These are phyloP conservation scores for Drosophila pseudoananassae DNA, from an alignment of 1,140 invertebrate species.

Conservation along the genomic window DNA sequence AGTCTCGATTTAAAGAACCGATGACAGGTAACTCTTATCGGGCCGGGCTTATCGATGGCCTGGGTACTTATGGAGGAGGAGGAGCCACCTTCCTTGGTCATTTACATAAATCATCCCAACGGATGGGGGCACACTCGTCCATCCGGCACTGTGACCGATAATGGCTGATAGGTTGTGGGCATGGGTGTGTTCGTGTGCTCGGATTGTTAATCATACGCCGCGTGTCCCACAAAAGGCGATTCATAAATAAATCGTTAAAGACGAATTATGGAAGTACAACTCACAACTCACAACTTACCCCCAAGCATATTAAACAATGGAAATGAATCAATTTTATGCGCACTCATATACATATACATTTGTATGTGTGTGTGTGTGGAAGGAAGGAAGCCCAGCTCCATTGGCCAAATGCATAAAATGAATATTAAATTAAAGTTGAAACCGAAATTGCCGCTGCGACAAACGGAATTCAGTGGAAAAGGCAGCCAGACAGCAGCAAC, in stretches of 20 bases:
- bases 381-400: constrained; percentile 63
- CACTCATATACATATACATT: too few species aligned
- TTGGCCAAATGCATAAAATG: constrained; percentile 80
- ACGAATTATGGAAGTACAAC: constrained; percentile 69
- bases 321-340: constrained; percentile 81
- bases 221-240: constrained; percentile 47
- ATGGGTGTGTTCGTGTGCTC: constrained; percentile 46
- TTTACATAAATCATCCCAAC: constrained; percentile 40
- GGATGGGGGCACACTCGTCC: constrained; percentile 42
- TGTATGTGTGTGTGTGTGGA: constrained; percentile 38
- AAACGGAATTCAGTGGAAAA: constrained; percentile 73
- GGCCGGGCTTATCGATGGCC: constrained; percentile 12
- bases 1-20: constrained; percentile 4
- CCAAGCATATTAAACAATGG: constrained; percentile 80
- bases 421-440: constrained; percentile 83
- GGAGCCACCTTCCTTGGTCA: background rate
- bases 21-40: constrained; percentile 15
- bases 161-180: constrained; percentile 29
- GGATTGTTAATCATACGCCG: constrained; percentile 63
- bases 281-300: constrained; percentile 58
- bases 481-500: constrained; percentile 50
- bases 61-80: too few species aligned
- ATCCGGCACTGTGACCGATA: constrained; percentile 67
- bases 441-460: constrained; percentile 70
- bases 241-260: constrained; percentile 76